Conservation (phyloP, 2,888 invertebrate species). For the Tillus elongatus region DNA sequence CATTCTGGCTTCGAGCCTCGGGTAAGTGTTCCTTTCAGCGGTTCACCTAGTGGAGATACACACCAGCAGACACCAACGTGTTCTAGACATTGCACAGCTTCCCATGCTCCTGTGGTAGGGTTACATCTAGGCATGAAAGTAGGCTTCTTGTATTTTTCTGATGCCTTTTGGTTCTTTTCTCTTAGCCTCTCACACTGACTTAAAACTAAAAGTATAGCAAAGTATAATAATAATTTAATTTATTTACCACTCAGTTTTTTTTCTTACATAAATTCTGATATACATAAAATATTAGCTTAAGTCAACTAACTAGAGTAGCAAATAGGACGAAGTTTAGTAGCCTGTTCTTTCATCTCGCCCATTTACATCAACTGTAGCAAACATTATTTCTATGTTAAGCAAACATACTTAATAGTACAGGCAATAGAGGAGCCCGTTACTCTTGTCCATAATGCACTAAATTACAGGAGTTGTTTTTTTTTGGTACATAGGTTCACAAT, state of each 20-base stretch:
- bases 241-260: too few species aligned
- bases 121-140: slow-evolving; percentile 74
- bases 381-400: too few species aligned
- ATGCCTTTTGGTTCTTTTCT: slow-evolving; percentile 66
- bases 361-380: too few species aligned
- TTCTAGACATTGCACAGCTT: slow-evolving; percentile 71
- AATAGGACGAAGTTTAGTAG: slow-evolving; percentile 4
- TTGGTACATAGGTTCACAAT: too few species aligned
- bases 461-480: too few species aligned
- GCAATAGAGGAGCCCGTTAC: too few species aligned
- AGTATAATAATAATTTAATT: slow-evolving; percentile 10
- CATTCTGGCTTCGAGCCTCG: slow-evolving; percentile 68
- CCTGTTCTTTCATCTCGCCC: too few species aligned
- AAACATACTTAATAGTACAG: too few species aligned
- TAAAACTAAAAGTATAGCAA: slow-evolving; percentile 45
- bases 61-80: slow-evolving; percentile 79
- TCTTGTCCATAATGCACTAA: too few species aligned
- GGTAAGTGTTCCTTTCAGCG: slow-evolving; percentile 69
- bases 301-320: too few species aligned
- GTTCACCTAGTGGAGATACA: slow-evolving; percentile 71
- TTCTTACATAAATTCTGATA: too few species aligned
- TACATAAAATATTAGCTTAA: too few species aligned
- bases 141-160: slow-evolving; percentile 61
- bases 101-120: slow-evolving; percentile 64
- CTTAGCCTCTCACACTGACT: slow-evolving; percentile 73